Evolutionary conservation across 2,888 invertebrate species (phyloP), one percentile per base, ranked within the genome.

Genomic region (Thalpophila matura): DNA sequence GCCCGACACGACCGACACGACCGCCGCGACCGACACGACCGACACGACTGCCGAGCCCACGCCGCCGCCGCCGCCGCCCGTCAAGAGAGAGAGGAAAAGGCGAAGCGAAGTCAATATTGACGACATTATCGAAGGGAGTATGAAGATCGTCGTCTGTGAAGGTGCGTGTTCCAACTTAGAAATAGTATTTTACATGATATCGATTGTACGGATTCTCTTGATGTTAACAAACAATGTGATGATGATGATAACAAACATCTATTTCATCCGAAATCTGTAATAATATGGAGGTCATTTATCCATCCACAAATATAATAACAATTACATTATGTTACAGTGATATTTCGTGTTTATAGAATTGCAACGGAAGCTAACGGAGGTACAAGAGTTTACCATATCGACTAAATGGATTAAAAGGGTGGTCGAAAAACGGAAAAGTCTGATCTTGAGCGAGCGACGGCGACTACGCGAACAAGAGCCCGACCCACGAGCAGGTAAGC

Each of bases 1-100:
- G 3, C 59, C n/a, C 3, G 26, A 7, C n/a, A 22, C 42, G 22
- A 9, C 16, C 29, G 26, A 6, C 18, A 3, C 16, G 3, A n/a
- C 16, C 22, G n/a, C 7, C 69, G 51, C 66, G 50, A 56, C 72
- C 18, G 64, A 53, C 59, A 54, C 27, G 14, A 4, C 2, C 14
- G 22, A 42, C 18, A 12, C 22, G 16, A 1, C 14, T 1, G 20
- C 18, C 6, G 37, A 12, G 5, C 22, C 5, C 24, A 12, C 43
- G 7, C 26, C 16, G 12, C 31, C 7, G 18, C 16, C n/a, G 6
- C n/a, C 14, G 9, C 26, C 29, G 20, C 24, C 22, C 7, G 12
- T 7, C 51, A 81, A 58, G 54, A 78, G 33, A 20, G 81, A 81
- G 14, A 74, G 87, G n/a, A 91, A 91, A 69, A 74, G 90, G 2